Evolutionary conservation across 30 jellyfish, hydroid and myxozoan species (phyloP), one percentile per base, ranked within the genome.

Genomic region (Phacellophora camtschatica): DNA sequence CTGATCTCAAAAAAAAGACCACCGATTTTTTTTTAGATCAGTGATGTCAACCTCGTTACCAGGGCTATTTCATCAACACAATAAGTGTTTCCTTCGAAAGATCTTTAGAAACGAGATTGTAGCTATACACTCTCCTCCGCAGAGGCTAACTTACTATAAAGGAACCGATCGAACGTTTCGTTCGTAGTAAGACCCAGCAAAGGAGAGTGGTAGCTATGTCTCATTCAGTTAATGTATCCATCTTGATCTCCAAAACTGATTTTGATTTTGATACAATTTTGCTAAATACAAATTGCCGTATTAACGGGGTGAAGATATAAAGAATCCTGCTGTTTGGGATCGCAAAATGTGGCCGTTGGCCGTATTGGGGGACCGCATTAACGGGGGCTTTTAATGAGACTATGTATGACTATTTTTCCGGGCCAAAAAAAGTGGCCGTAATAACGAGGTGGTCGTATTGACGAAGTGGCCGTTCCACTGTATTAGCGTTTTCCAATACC

Each of bases 391-490:
- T 41, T 68, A 36, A 57, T 68, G 28, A 68, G 82, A 42, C 67
- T 33, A 68, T 68, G 82, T 68, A 68, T 36, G 42, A 66, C 42
- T 68, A 43, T 68, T 68, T 68, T 41, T 68, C 72, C 24, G 22
- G 82, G 39, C 67, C 82, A 68, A 68, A 68, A 33, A 41, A 68
- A 16, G 66, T 36, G 82, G 82, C 37, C 66, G 64, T 37, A 42
- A 33, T 68, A 68, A 37, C 66, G 82, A 68, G 67, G 82, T 68
- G 82, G 34, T 42, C 41, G 42, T 68, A 68, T 37, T 68, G 42
- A 37, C 82, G n/a, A 68, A 42, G 67, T 68, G 82, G 82, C 66
- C 66, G 67, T 37, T 68, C 82, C 82, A 68, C 66, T 68, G 82
- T 33, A 34, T 37, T 19, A 53, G 55, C 9, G 55, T n/a, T n/a